A percentile compares a stretch with the other conserved stretches of the same genome.
Conservation (phyloP, 1,140 invertebrate species). For the Adelges cooleyi region DNA sequence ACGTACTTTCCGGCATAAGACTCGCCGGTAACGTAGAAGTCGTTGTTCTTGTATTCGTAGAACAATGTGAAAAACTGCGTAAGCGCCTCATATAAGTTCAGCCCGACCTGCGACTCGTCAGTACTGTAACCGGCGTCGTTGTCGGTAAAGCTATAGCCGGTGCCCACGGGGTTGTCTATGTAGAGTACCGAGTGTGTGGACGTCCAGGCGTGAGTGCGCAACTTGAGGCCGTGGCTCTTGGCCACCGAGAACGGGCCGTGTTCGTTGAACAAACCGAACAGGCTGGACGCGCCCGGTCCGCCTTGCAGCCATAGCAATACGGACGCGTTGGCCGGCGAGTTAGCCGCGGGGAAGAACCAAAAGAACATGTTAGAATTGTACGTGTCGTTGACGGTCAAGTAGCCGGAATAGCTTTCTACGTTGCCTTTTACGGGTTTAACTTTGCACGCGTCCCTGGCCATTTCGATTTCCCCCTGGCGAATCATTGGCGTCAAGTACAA, state of each 20-base stretch:
- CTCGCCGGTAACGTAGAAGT: constrained; percentile 41
- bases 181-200: constrained; percentile 64
- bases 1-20: constrained; percentile 49
- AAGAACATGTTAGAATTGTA: constrained; percentile 52
- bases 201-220: constrained; percentile 53
- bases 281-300: constrained; percentile 55
- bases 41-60: constrained; percentile 31
- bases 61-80: constrained; percentile 61
- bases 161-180: constrained; percentile 78
- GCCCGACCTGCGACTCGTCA: constrained; percentile 54
- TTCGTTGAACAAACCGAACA: constrained; percentile 64
- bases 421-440: constrained; percentile 22
- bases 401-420: constrained; percentile 46
- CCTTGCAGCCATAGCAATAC: constrained; percentile 67
- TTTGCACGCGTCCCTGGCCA: constrained; percentile 22
- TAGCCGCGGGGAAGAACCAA: constrained; percentile 59
- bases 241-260: constrained; percentile 47
- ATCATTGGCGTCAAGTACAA: constrained; percentile 31
- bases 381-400: constrained; percentile 55
- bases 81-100: constrained; percentile 52
- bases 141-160: constrained; percentile 47
- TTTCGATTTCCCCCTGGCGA: constrained; percentile 19
- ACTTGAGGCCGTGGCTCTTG: neutral
- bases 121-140: constrained; percentile 50
- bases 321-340: constrained; percentile 42